Conservation (phyloP, 1,140 invertebrate species). For the Ceratina japonica region DNA sequence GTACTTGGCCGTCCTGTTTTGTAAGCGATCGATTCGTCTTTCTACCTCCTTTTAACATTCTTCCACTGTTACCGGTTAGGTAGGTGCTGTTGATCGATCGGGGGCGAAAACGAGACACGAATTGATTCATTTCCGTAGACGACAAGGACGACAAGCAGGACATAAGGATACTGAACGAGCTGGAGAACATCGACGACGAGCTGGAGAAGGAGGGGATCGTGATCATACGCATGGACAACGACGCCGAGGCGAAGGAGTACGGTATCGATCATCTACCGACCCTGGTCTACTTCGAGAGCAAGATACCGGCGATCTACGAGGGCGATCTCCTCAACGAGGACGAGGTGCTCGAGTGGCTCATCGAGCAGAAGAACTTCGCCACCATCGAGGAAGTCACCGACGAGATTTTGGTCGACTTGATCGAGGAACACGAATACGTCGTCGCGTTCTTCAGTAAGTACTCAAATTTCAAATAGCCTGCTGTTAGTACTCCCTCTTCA, state of each 20-base stretch:
- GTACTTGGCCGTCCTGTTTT: constrained; percentile 92
- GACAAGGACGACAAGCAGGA: constrained; percentile 95
- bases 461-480: not conserved
- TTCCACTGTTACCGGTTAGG: constrained; percentile 61
- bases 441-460: constrained; percentile 94
- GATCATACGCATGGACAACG: constrained; percentile 93
- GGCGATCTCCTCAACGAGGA: constrained; percentile 95
- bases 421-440: constrained; percentile 95
- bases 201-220: constrained; percentile 93
- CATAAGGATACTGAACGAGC: constrained; percentile 91
- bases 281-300: constrained; percentile 94
- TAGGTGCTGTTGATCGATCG: constrained; percentile 51
- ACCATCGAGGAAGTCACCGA: constrained; percentile 97
- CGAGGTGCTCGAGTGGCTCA: constrained; percentile 93
- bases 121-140: constrained; percentile 81
- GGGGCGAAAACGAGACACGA: constrained; percentile 50
- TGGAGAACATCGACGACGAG: constrained; percentile 96
- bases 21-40: constrained; percentile 81
- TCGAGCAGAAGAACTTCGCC: constrained; percentile 93
- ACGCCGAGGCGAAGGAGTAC: constrained; percentile 93
- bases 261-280: constrained; percentile 94
- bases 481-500: too few relatives aligned
- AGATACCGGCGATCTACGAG: constrained; percentile 94
- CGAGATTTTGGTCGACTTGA: constrained; percentile 92
- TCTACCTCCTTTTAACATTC: constrained; percentile 63